Evolutionary conservation across 2,113 vertebrate species (phyloP), one percentile per base, ranked within the genome.

Genomic region (Sisor rabdophorus): DNA sequence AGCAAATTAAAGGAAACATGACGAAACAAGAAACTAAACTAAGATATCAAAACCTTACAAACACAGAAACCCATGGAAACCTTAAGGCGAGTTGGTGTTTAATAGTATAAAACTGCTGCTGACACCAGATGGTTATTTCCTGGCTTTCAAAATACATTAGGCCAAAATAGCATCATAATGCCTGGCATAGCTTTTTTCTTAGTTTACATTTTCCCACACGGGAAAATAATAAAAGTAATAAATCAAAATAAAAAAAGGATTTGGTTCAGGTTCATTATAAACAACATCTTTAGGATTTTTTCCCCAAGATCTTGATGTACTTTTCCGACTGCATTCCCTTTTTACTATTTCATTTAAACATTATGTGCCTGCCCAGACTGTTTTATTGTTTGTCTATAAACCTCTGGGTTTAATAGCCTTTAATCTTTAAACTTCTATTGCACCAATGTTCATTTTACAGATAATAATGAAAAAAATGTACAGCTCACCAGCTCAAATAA

Each of bases 41-140:
- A 36, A 36, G 32, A 36, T 6, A 36, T n/a, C n/a, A n/a, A n/a
- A n/a, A n/a, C n/a, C n/a, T n/a, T n/a, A n/a, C n/a, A n/a, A n/a
- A n/a, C n/a, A 36, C 32, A 36, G 6, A 36, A 36, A 2, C 32
- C 32, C 6, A 61, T 19, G 61, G 19, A n/a, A 30, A 60, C 61
- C 5, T 48, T 20, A 61, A 73, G 54, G 73, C 76, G 85, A 87
- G 85, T 73, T 89, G 87, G 82, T 88, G 88, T 90, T 91, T 90
- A 89, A 83, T 86, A 73, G 69, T 63, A 78, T 67, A 16, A 40
- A 60, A 68, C 16, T 10, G 74, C 68, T 79, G 80, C 81, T 81
- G 82, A 74, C 84, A 81, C 77, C 76, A 67, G 84, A 86, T 88
- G 91, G 87, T 88, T 86, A 88, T 80, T 85, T 84, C 85, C 83